Evolutionary conservation across 1,140 invertebrate species (phyloP).

Genomic region (Leptinotarsa undecemlineata): DNA sequence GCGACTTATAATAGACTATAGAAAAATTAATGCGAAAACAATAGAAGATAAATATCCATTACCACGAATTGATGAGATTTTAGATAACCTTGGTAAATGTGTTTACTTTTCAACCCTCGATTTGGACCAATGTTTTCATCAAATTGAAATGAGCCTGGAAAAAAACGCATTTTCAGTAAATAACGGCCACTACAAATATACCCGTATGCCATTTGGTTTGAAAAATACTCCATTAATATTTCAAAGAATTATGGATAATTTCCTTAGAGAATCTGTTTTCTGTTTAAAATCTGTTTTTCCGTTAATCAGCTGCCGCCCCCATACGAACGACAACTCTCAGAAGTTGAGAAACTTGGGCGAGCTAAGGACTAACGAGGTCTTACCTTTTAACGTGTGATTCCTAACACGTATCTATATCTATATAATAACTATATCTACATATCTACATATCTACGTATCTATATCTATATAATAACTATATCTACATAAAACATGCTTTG

Average conservation of each 20-base stretch:
- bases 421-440: too few species aligned
- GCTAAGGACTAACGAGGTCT: too few species aligned
- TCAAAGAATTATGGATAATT: constrained; percentile 17
- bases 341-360: too few species aligned
- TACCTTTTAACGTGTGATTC: too few species aligned
- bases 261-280: constrained; percentile 17
- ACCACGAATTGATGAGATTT: constrained; percentile 13
- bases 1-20: neutral
- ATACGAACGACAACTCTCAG: too few species aligned
- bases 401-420: too few species aligned
- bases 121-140: constrained; percentile 13
- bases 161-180: constrained; percentile 13
- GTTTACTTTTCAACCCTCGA: neutral
- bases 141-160: constrained; percentile 10
- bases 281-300: too few species aligned
- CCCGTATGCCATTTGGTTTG: constrained; percentile 2
- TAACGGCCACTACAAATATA: constrained; percentile 16
- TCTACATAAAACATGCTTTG: constrained; percentile 10
- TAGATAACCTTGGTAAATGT: constrained; percentile 19
- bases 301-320: too few species aligned
- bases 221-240: constrained; percentile 14
- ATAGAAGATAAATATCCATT: constrained; percentile 11
- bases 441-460: too few species aligned
- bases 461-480: too few species aligned
- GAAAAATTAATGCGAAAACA: constrained; percentile 18